Conservation (phyloP, 2,888 invertebrate genomes). For the Lasioglossum morio region DNA sequence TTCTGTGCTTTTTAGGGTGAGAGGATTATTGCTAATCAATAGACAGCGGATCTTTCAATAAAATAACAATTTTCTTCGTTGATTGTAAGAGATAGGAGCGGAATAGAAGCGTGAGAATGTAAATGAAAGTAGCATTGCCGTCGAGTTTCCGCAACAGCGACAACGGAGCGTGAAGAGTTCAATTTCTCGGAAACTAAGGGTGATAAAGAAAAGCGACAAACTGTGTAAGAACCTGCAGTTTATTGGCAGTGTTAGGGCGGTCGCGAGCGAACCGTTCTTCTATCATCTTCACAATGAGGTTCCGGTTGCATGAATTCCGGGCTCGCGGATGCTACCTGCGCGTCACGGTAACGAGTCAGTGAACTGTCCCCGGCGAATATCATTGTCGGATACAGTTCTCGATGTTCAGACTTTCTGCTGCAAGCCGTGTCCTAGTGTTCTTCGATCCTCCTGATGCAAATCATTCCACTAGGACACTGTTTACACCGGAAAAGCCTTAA, state of each 20-base stretch:
- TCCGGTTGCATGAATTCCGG: not conserved
- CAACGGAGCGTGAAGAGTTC: not conserved
- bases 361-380: slow-evolving; percentile 59
- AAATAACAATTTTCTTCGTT: too few species aligned
- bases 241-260: not conserved
- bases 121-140: not conserved
- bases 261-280: not conserved
- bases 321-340: not conserved
- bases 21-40: not conserved
- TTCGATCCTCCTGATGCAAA: not conserved
- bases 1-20: not conserved
- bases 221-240: not conserved
- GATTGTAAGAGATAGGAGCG: too few species aligned
- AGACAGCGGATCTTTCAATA: not conserved
- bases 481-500: not conserved
- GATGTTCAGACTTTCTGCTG: not conserved
- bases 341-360: slow-evolving; percentile 61
- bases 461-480: not conserved
- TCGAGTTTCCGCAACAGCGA: not conserved
- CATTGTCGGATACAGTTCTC: slow-evolving; percentile 25
- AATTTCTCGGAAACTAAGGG: not conserved
- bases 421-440: not conserved
- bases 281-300: not conserved
- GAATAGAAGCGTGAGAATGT: not conserved
- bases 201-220: not conserved